These are phyloP conservation scores for Tholera decimalis DNA, from an alignment of 2,888 invertebrate species.

Conservation along the genomic window DNA sequence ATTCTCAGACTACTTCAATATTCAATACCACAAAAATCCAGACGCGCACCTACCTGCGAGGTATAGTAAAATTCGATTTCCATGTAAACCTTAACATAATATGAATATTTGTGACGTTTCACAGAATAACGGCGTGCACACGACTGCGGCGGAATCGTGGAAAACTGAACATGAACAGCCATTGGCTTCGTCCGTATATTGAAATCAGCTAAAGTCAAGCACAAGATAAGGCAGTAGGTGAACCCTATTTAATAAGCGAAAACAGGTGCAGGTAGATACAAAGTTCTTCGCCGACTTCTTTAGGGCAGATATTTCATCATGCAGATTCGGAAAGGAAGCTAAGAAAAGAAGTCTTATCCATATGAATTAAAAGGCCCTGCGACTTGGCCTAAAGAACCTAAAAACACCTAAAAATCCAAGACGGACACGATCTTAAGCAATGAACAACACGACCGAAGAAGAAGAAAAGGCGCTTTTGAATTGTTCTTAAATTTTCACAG, in stretches of 20 bases:
- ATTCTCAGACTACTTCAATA: neutral
- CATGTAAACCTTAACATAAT: slow-evolving; percentile 44
- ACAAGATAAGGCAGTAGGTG: slow-evolving; percentile 6
- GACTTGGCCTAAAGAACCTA: too few relatives aligned
- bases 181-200: slow-evolving; percentile 75
- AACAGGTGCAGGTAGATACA: neutral
- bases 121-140: slow-evolving; percentile 72
- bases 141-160: slow-evolving; percentile 67
- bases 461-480: too few relatives aligned
- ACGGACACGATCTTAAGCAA: too few relatives aligned
- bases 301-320: too few relatives aligned
- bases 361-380: too few relatives aligned
- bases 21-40: neutral
- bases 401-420: too few relatives aligned
- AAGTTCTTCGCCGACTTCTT: too few relatives aligned
- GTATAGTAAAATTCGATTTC: slow-evolving; percentile 25
- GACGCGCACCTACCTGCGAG: slow-evolving; percentile 6
- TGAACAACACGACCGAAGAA: too few relatives aligned
- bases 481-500: too few relatives aligned
- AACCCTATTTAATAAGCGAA: neutral
- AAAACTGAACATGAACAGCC: slow-evolving; percentile 64
- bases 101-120: slow-evolving; percentile 65
- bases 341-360: too few relatives aligned
- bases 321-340: too few relatives aligned
- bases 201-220: slow-evolving; percentile 64